Evolutionary conservation across 2,888 invertebrate species (phyloP), one percentile per base, ranked within the genome.

Genomic region (Lycaena phlaeas): DNA sequence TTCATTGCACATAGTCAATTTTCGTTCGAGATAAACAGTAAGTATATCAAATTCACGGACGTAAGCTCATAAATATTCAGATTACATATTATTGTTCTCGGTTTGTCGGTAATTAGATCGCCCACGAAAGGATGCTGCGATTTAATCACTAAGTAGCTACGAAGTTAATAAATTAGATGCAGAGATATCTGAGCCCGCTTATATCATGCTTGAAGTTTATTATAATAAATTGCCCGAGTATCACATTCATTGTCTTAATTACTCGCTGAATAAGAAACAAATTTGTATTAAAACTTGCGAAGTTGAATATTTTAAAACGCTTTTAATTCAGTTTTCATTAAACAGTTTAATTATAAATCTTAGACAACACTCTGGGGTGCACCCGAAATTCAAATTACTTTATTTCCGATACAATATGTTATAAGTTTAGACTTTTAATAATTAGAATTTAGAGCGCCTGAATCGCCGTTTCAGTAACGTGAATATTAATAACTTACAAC

Each of bases 31-130:
- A 79, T 78, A 74, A 76, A 75, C 70, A 76, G 63, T 31, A 40
- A 70, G 65, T 71, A 61, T 69, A 75, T 75, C 73, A 77, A 74
- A 71, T 70, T 69, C 65, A 71, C 70, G 68, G 72, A 69, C 69
- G 66, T 69, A 54, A 44, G 40, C 63, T 79, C 68, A 79, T 82
- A 82, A 71, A 84, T 79, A 81, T 84, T 84, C 78, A 81, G 65
- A 77, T 78, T 71, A 71, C 68, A 64, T 61, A 71, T 77, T 76
- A 77, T 84, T 84, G 78, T 82, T 79, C 76, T 72, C 66, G 57
- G 62, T 64, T 76, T 78, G 78, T 78, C 71, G 60, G 72, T 81
- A 84, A 84, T 84, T 81, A 84, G 78, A 82, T 82, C 82, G 73
- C 72, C 78, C 72, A 76, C 76, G 63, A 68, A 75, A 76, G 74